These are phyloP conservation scores for Andrena chrysosceles DNA, from an alignment of 2,888 invertebrate species.

Conservation along the genomic window DNA sequence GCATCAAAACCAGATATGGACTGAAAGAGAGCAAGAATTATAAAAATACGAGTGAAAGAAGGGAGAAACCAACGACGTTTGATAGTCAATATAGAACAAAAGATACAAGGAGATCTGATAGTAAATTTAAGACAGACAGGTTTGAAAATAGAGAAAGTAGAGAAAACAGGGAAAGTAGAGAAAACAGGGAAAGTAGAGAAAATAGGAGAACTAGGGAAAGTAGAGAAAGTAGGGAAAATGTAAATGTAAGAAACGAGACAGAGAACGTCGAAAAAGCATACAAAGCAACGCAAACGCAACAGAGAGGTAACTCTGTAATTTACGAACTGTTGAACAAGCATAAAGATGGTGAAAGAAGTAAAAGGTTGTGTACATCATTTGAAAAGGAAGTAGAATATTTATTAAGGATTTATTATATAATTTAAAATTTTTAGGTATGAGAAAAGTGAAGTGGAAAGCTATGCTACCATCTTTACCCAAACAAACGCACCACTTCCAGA, in stretches of 20 bases:
- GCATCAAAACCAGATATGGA: background rate
- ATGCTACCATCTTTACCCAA: background rate
- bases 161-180: too few species aligned
- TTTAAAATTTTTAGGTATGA: background rate
- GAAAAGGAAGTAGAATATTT: conserved; percentile 1
- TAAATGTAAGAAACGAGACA: background rate
- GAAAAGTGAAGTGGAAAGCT: background rate
- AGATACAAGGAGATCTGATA: background rate
- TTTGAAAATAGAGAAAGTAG: too few species aligned
- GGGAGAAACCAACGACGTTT: too few species aligned
- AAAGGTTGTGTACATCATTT: background rate
- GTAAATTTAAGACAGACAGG: too few species aligned
- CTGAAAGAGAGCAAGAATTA: background rate
- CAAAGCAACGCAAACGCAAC: background rate
- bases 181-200: background rate
- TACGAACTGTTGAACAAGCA: background rate
- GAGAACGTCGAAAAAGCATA: background rate
- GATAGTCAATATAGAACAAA: too few species aligned
- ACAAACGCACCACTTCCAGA: conserved; percentile 59
- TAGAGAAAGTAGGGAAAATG: background rate
- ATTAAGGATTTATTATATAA: background rate
- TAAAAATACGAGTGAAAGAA: background rate
- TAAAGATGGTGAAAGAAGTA: background rate
- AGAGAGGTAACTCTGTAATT: background rate
- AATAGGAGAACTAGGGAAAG: background rate